These are phyloP conservation scores for Xiphophorus hellerii DNA, from an alignment of 2,113 vertebrate species.

Conservation along the genomic window DNA sequence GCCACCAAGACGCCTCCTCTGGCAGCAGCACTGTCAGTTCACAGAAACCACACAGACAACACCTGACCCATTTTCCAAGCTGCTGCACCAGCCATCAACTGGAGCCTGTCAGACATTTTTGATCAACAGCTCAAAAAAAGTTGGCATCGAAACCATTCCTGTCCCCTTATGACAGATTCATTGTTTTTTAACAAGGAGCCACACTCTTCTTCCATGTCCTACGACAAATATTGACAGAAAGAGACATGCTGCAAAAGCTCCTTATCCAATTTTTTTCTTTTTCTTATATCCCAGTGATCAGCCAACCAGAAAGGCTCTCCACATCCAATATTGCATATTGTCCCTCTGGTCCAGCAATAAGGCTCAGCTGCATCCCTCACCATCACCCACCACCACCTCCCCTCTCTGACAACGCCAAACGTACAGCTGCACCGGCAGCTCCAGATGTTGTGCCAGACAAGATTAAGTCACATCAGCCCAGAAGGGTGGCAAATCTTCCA, in stretches of 20 bases:
- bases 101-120: conserved; percentile 21
- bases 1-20: conserved; percentile 41
- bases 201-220: neutral
- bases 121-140: conserved; percentile 21
- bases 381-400: neutral
- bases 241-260: neutral
- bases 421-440: conserved; percentile 48
- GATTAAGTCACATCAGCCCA: conserved; percentile 65
- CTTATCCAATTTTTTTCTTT: neutral
- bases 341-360: conserved; percentile 15
- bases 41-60: conserved; percentile 27
- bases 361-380: conserved; percentile 42
- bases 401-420: conserved; percentile 12
- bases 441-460: conserved; percentile 61
- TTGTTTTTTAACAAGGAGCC: conserved; percentile 16
- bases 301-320: neutral
- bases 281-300: neutral
- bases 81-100: conserved; percentile 37
- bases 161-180: conserved; percentile 30
- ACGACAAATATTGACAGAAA: neutral
- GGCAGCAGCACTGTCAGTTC: conserved; percentile 31
- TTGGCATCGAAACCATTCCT: conserved; percentile 25
- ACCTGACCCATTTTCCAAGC: conserved; percentile 65
- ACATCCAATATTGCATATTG: conserved; percentile 1
- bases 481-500: conserved; percentile 47